A percentile compares a stretch with the other conserved stretches of the same genome.
phyloP scores from a whole-genome alignment of 35 echinoderm and acorn worm species.

The Lytechinus pictus region DNA sequence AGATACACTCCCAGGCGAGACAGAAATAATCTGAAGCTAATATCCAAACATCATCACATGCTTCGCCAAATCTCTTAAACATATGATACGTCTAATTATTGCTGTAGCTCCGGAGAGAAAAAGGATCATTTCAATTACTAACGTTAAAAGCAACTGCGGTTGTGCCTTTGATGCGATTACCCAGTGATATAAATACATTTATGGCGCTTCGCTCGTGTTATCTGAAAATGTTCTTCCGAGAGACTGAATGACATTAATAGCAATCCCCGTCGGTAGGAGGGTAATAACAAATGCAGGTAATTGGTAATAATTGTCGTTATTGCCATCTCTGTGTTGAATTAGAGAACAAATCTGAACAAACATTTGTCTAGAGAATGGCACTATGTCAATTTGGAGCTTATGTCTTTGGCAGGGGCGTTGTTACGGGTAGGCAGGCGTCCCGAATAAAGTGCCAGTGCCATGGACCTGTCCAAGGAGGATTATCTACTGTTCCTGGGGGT shows the following conservation, averaged over 20 bases:
- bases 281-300: not conserved
- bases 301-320: not conserved
- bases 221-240: not conserved
- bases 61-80: not conserved
- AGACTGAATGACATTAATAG: not conserved
- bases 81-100: not conserved
- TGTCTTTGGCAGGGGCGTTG: not conserved
- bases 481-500: too few relatives aligned
- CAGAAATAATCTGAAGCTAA: not conserved
- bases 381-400: not conserved
- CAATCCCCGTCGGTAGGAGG: not conserved
- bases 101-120: not conserved
- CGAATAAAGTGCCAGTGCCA: too few relatives aligned
- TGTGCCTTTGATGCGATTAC: not conserved
- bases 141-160: not conserved
- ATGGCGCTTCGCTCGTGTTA: not conserved
- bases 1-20: not conserved
- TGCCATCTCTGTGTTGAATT: not conserved
- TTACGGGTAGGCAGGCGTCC: too few relatives aligned
- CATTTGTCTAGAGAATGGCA: not conserved
- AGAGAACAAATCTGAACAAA: conserved; percentile 13
- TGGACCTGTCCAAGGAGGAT: too few relatives aligned
- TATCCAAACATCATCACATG: not conserved
- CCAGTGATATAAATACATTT: not conserved
- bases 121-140: not conserved